phyloP scores from a whole-genome alignment of 2,113 vertebrate genomes.

The Rhea pennata region DNA sequence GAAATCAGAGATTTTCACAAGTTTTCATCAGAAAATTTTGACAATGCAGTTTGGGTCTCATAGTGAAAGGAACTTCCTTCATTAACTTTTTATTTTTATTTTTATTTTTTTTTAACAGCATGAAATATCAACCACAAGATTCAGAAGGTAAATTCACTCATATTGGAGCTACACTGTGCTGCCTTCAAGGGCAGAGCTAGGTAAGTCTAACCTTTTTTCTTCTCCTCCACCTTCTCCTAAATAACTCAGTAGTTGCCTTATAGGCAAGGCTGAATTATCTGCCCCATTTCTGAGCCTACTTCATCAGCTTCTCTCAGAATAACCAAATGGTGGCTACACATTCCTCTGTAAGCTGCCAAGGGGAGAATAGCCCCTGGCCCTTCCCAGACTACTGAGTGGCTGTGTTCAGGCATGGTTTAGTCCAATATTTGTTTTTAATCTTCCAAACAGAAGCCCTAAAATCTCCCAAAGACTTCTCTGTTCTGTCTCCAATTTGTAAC shows the following conservation, averaged over 20 bases:
- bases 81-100: neutral
- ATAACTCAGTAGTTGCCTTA: neutral
- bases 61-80: neutral
- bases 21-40: neutral
- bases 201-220: neutral
- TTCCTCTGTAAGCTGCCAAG: neutral
- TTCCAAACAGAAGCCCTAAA: conserved; percentile 35
- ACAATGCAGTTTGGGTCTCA: neutral
- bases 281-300: neutral
- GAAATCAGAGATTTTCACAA: neutral
- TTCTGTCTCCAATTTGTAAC: conserved; percentile 30
- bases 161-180: neutral
- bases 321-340: neutral
- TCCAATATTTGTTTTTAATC: conserved; percentile 12
- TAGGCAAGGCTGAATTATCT: neutral
- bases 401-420: neutral
- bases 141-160: neutral
- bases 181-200: neutral
- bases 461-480: conserved; percentile 10
- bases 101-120: neutral
- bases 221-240: neutral
- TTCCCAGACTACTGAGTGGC: neutral
- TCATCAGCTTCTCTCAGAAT: neutral
- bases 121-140: neutral
- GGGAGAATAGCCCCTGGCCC: neutral